Evolutionary conservation across 2,113 vertebrate genomes (phyloP), one percentile per base, ranked within the genome.

Genomic region (Thamnaconus septentrionalis): DNA sequence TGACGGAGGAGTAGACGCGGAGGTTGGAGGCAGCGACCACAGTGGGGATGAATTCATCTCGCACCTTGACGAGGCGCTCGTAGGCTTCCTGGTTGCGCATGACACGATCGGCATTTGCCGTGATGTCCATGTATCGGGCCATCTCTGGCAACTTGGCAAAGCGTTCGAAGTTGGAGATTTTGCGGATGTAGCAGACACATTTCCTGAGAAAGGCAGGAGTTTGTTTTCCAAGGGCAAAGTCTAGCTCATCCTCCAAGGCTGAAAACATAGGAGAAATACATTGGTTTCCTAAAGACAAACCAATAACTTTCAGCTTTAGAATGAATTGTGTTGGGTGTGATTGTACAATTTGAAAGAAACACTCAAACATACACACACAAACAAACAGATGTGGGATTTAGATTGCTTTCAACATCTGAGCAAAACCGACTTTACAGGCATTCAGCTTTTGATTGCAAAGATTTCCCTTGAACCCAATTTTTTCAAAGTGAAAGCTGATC

Each of bases 151-250:
- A 85, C 83, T 97, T 98, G 78, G 96, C 95, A 0, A 97, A 96
- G 55, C 95, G 94, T 59, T 99, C 97, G 4, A 98, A 97, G 87
- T 98, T 97, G 69, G 96, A 94, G 74, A 99, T 99, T 91, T 98
- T 99, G 67, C 97, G 92, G 69, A 99, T 99, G 85, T 99, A 99
- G 87, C 97, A 99, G 79, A 99, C 97, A 49, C 97, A 99, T 87
- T 98, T 98, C 89, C 95, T 98, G 66, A 98, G 93, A 85, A 98
- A 98, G 78, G 96, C 96, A 63, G 97, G 93, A 1, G 96, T 98
- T 88, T 98, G 96, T 84, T 99, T 98, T 76, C 97, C 97, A 66
- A 99, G 90, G 67, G 97, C 97, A 73, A 98, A 99, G 87, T 98
- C 96, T 76, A 98, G 91, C 84, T 99, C 97, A 63, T 99, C 97